Conservation (phyloP, 2,888 invertebrate species). For the Barypeithes pellucidus region DNA sequence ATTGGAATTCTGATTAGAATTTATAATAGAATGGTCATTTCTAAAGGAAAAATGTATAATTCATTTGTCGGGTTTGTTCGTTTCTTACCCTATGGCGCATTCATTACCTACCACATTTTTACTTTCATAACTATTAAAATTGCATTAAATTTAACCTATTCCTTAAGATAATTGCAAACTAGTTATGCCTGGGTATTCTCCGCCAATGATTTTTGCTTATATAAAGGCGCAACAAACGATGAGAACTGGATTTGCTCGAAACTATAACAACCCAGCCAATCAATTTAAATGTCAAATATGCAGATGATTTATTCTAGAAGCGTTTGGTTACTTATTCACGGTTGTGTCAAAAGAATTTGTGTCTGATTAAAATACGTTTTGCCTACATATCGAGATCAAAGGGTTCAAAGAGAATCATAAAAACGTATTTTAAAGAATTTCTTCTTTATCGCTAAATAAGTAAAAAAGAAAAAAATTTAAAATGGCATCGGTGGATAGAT, state of each 20-base stretch:
- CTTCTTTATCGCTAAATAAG: slow-evolving; percentile 3
- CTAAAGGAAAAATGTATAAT: too few relatives aligned
- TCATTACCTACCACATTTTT: too few relatives aligned
- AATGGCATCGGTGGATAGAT: not conserved
- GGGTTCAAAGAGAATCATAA: slow-evolving; percentile 15
- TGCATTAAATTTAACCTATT: too few relatives aligned
- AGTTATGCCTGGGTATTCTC: not conserved
- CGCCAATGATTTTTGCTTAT: slow-evolving; percentile 19
- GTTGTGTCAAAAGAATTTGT: slow-evolving; percentile 22
- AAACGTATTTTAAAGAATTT: slow-evolving; percentile 10
- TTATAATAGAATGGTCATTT: too few relatives aligned
- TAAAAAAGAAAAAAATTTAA: slow-evolving; percentile 1
- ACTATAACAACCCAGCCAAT: slow-evolving; percentile 20
- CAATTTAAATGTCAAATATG: slow-evolving; percentile 30
- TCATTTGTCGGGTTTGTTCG: too few relatives aligned
- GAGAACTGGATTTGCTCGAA: not conserved
- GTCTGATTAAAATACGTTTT: slow-evolving; percentile 24
- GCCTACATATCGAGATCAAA: slow-evolving; percentile 15
- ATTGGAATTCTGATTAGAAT: too few relatives aligned
- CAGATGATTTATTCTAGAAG: slow-evolving; percentile 22
- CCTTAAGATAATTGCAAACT: not conserved
- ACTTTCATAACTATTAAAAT: too few relatives aligned
- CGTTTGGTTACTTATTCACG: slow-evolving; percentile 19
- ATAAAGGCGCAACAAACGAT: slow-evolving; percentile 8
- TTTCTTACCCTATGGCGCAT: too few relatives aligned